Evolutionary conservation across 2,797 vertebrate species (phyloP).

Genomic region (Chlorospingus semifuscus): DNA sequence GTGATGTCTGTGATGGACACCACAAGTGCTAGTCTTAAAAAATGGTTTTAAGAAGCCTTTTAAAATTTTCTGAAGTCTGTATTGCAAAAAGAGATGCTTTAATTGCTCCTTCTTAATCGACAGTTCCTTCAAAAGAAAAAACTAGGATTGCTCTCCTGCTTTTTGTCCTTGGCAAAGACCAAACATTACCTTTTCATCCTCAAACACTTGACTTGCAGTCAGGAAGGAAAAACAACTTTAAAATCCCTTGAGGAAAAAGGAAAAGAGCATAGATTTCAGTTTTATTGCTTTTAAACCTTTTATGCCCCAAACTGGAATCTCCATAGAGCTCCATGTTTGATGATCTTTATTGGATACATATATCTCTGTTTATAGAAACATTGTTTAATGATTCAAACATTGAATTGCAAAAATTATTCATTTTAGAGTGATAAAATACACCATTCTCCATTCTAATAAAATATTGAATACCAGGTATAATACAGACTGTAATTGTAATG

Average conservation of each 20-base stretch:
- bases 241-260: not conserved
- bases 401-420: slow-evolving; percentile 48
- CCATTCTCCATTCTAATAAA: slow-evolving; percentile 50
- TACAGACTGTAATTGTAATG: slow-evolving; percentile 15
- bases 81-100: not conserved
- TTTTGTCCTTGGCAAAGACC: not conserved
- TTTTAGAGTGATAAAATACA: slow-evolving; percentile 31
- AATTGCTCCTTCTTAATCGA: not conserved
- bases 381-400: slow-evolving; percentile 38
- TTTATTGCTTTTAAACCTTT: slow-evolving; percentile 23
- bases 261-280: not conserved
- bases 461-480: slow-evolving; percentile 47
- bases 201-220: not conserved
- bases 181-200: not conserved
- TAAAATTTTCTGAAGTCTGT: not conserved
- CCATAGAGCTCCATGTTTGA: not conserved
- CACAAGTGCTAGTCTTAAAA: not conserved
- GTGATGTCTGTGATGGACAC: not conserved
- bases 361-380: slow-evolving; percentile 51
- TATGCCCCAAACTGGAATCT: slow-evolving; percentile 22
- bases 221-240: not conserved
- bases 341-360: slow-evolving; percentile 33
- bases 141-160: not conserved
- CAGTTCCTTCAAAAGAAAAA: not conserved
- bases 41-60: not conserved